Evolutionary conservation across 1,140 invertebrate species (phyloP).

Genomic region (Druon quercuslanigerum): DNA sequence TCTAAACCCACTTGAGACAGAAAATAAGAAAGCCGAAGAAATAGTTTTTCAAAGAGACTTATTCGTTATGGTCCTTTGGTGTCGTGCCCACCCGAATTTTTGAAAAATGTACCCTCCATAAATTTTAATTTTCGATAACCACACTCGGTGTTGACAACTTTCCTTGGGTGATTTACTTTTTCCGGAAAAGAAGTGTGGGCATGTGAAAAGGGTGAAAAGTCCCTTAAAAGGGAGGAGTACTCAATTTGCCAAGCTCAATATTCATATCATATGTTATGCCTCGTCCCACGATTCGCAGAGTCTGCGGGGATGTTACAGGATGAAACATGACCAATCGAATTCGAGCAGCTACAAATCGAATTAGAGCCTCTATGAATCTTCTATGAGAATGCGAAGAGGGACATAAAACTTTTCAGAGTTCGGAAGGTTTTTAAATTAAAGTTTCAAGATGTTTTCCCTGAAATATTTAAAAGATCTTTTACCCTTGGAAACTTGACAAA

Average conservation of each 20-base stretch:
- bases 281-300: constrained; percentile 26
- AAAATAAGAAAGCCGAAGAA: too few species aligned
- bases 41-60: too few species aligned
- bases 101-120: neutral
- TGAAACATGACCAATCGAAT: constrained; percentile 48
- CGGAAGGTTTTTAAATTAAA: constrained; percentile 32
- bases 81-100: neutral
- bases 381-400: constrained; percentile 38
- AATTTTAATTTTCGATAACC: constrained; percentile 5
- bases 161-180: constrained; percentile 4
- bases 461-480: neutral
- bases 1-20: too few species aligned
- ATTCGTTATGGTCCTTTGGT: too few species aligned
- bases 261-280: constrained; percentile 32
- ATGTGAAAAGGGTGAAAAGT: neutral
- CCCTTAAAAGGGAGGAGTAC: neutral
- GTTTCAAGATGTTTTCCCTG: constrained; percentile 38
- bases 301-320: constrained; percentile 34
- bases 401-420: constrained; percentile 42
- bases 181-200: neutral
- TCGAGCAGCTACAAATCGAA: constrained; percentile 50
- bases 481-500: constrained; percentile 41
- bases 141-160: neutral
- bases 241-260: constrained; percentile 28
- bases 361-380: constrained; percentile 51